Base-by-base conservation (phyloP, 1,140 invertebrate genomes). In the Platyscapa corneri region DNA sequence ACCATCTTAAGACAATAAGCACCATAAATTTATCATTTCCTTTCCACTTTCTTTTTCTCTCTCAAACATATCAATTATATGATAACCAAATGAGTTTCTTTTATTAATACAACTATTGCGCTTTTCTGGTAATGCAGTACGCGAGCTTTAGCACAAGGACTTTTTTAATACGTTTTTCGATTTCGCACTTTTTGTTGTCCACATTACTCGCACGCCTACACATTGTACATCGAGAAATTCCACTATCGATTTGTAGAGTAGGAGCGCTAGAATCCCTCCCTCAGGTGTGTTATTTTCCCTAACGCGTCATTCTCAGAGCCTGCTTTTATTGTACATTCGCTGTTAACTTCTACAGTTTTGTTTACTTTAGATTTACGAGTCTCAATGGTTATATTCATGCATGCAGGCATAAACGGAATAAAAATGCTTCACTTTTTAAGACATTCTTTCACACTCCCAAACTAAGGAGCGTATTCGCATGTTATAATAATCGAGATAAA, bases 211-310 rank as follows among this genome's bases (percentile, higher is more conserved):
- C 32, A 39, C 34, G 16, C 67, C 18, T 70, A 70, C 34, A 37
- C 67, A 18, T 37, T 12, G 16, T 30, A 70, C 67, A 32, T 67
- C 30, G 1, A 70, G 67, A 10, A 75, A 42, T 75, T 49, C 12
- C 42, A 30, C 27, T 75, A 75, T 75, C 72, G 72, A 75, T 75
- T 75, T 75, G 5, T 7, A 46, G n/a, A 75, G 39, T 37, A n/a
- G 18, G 18, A 37, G 30, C 34, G 34, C 32, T 32, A 32, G 0
- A 60, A 23, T 75, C 7, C 34, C n/a, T 75, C 39, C 7, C 23
- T 39, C 72, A 75, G 27, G 39, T 75, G 42, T 75, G 72, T 75
- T 75, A 75, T 75, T 46, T 46, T 75, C 72, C 27, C n/a, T 75
- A 7, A 42, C 72, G 42, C 39, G 72, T 49, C 72, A 49, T 42